phyloP scores from a whole-genome alignment of 2,797 vertebrate genomes.

The Amniataba percoides region DNA sequence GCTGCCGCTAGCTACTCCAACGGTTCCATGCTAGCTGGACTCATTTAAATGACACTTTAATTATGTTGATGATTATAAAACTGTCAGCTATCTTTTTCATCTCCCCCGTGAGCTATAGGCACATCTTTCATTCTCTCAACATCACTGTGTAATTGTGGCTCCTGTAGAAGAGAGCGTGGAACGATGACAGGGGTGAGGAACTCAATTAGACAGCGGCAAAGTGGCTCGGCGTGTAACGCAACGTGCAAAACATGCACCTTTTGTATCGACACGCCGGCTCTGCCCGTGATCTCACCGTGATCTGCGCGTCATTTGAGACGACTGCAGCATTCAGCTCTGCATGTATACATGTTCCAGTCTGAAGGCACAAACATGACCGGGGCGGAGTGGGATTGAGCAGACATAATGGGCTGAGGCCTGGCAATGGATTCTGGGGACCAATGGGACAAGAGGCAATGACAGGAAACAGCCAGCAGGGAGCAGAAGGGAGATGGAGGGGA shows the following conservation, averaged over 20 bases:
- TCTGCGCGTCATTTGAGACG: conserved; percentile 16
- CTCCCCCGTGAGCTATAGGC: conserved; percentile 26
- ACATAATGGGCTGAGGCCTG: neutral
- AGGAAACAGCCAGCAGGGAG: conserved; percentile 68
- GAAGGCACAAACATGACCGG: neutral
- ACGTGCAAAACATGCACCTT: conserved; percentile 39
- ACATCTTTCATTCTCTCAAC: conserved; percentile 31
- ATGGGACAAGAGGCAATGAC: conserved; percentile 25
- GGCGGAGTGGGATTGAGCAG: neutral
- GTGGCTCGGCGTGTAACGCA: conserved; percentile 27
- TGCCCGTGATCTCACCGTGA: conserved; percentile 11
- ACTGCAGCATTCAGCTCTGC: conserved; percentile 14
- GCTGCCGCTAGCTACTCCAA: conserved; percentile 21
- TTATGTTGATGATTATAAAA: conserved; percentile 45
- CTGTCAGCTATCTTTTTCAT: conserved; percentile 41
- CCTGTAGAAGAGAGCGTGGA: conserved; percentile 38
- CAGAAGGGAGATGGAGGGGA: conserved; percentile 57
- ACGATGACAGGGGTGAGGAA: conserved; percentile 39
- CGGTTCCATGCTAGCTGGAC: conserved; percentile 22
- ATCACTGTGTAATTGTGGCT: conserved; percentile 44
- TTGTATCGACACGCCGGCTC: neutral
- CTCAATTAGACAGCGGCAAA: conserved; percentile 47
- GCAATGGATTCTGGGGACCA: conserved; percentile 1
- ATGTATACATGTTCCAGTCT: conserved; percentile 2
- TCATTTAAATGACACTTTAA: conserved; percentile 56